phyloP scores from a whole-genome alignment of 2,113 vertebrate species.

The Loxodonta africana region DNA sequence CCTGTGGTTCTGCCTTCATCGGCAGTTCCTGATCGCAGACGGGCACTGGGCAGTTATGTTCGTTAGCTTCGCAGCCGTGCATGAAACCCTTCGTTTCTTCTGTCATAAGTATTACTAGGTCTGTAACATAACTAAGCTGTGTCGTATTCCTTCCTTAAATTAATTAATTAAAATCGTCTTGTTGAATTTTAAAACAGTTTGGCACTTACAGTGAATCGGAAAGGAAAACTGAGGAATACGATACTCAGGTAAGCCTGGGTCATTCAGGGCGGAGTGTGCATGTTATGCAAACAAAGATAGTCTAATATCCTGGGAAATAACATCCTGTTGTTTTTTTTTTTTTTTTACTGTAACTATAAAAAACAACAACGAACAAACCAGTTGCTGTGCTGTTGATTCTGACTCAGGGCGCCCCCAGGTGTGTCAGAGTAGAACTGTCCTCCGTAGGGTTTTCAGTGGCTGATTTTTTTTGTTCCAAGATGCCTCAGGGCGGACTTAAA shows the following conservation, averaged over 20 bases:
- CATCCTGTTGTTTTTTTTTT: no score
- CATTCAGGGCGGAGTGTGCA: not conserved
- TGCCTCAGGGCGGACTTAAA: no score
- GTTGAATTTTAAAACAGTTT: conserved; percentile 89
- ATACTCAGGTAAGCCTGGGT: conserved; percentile 92
- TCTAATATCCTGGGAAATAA: not conserved
- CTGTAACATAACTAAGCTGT: not conserved
- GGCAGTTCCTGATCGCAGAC: not conserved
- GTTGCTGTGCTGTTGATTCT: no score
- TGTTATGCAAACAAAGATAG: not conserved
- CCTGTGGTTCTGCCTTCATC: no score
- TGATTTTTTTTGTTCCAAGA: no score
- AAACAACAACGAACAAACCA: no score
- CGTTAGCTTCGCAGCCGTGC: not conserved
- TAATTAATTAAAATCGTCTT: fast-evolving
- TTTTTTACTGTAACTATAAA: no score
- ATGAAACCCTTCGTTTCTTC: no score
- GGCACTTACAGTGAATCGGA: conserved; percentile 95
- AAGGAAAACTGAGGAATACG: conserved; percentile 96
- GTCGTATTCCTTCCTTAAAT: not conserved
- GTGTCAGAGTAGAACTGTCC: no score
- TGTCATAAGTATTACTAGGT: not conserved
- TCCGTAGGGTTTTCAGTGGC: no score
- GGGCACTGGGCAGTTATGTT: not conserved
- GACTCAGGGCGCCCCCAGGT: no score